Percentiles rank a stretch among this genome's conserved stretches.
phyloP scores from a whole-genome alignment of 1,140 invertebrate genomes.

The Temnothorax longispinosus region DNA sequence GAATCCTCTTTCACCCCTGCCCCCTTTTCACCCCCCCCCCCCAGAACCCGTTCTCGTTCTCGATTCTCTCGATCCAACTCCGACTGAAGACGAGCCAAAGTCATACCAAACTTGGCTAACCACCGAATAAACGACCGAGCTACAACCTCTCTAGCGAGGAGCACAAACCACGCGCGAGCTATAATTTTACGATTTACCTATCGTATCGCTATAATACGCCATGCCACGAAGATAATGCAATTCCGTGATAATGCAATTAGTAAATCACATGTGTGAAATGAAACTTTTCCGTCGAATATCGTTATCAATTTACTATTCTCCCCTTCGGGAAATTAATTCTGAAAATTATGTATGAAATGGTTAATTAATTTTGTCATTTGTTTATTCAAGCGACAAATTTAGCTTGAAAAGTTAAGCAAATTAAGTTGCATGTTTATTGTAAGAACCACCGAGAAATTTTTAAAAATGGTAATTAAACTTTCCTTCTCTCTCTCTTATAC shows the following conservation, averaged over 20 bases:
- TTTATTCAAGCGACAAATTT: slow-evolving; percentile 8
- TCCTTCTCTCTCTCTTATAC: not conserved
- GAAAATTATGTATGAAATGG: not conserved
- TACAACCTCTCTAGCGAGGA: slow-evolving; percentile 52
- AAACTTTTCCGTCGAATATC: not conserved
- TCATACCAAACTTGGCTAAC: slow-evolving; percentile 78
- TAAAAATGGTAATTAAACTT: not conserved
- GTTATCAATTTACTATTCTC: not conserved
- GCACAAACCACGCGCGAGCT: slow-evolving; percentile 38
- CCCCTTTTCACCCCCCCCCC: not conserved
- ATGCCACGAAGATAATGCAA: slow-evolving; percentile 1
- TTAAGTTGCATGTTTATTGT: not conserved
- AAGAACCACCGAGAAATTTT: not conserved
- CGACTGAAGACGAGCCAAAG: slow-evolving; percentile 79
- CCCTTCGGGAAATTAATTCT: not conserved
- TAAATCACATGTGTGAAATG: slow-evolving; percentile 6
- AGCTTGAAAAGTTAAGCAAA: not conserved
- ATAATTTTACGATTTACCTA: slow-evolving; percentile 42
- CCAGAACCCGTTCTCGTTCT: slow-evolving; percentile 42
- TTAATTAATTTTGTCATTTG: slow-evolving; percentile 12
- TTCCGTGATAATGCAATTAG: slow-evolving; percentile 1
- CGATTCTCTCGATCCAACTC: slow-evolving; percentile 54
- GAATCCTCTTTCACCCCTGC: slow-evolving; percentile 73
- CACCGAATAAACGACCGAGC: slow-evolving; percentile 52
- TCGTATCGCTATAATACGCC: slow-evolving; percentile 12